These are phyloP conservation scores for Carterocephalus palaemon DNA, from an alignment of 2,888 invertebrate species.

Conservation along the genomic window DNA sequence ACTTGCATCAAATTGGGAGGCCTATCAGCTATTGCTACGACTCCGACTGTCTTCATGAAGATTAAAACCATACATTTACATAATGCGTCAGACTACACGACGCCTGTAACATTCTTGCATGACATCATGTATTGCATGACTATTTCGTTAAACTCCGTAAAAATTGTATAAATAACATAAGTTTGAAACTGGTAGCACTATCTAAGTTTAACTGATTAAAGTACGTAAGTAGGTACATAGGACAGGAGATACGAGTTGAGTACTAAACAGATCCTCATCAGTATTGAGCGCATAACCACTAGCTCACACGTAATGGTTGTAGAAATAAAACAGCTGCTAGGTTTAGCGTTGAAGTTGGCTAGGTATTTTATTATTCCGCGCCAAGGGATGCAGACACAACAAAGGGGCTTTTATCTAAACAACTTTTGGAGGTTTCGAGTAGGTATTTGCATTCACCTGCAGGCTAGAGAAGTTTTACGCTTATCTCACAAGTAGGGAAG, in stretches of 20 bases:
- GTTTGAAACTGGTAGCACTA: too few relatives aligned
- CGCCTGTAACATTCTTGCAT: slow-evolving; percentile 38
- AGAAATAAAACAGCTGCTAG: slow-evolving; percentile 27
- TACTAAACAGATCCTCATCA: background rate
- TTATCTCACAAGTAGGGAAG: slow-evolving; percentile 46
- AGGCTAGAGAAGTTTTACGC: slow-evolving; percentile 43
- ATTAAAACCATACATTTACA: slow-evolving; percentile 60
- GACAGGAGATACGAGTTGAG: too few relatives aligned
- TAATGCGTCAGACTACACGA: slow-evolving; percentile 59
- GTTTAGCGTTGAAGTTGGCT: slow-evolving; percentile 25
- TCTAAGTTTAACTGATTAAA: too few relatives aligned
- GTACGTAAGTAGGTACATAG: too few relatives aligned
- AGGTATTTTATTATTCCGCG: slow-evolving; percentile 28
- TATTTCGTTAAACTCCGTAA: too few relatives aligned
- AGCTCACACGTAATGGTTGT: slow-evolving; percentile 21
- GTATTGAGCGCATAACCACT: slow-evolving; percentile 6
- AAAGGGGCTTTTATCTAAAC: slow-evolving; percentile 46
- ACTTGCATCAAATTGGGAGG: slow-evolving; percentile 55
- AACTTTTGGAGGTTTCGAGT: slow-evolving; percentile 32
- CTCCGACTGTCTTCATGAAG: slow-evolving; percentile 43
- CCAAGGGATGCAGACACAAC: slow-evolving; percentile 40
- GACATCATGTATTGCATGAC: too few relatives aligned
- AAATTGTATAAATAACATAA: too few relatives aligned
- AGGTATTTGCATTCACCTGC: slow-evolving; percentile 57
- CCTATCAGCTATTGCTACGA: slow-evolving; percentile 41